Evolutionary conservation across 2,888 invertebrate genomes (phyloP).

Genomic region (Caenorhabditis becei): DNA sequence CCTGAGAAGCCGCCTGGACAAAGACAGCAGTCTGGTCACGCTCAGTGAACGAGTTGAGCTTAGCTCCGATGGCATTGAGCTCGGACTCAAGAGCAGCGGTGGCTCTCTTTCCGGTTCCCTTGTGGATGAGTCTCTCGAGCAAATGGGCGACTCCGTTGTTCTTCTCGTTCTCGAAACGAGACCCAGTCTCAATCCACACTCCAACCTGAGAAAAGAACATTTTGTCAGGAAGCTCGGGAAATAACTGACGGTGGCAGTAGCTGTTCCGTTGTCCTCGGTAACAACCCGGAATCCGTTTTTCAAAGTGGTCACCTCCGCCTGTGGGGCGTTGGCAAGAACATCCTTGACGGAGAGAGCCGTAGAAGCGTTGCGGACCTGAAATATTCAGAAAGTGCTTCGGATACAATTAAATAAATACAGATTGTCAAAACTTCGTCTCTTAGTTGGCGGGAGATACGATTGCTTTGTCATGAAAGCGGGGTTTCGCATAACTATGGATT

Average conservation of each 20-base stretch:
- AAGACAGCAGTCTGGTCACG: constrained; percentile 79
- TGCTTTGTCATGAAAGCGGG: too few relatives aligned
- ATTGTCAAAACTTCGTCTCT: neutral
- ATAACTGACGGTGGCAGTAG: constrained; percentile 94
- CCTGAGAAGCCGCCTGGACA: constrained; percentile 76
- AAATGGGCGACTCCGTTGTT: constrained; percentile 99
- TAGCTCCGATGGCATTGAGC: constrained; percentile 78
- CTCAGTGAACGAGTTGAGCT: constrained; percentile 75
- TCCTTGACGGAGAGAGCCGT: constrained; percentile 70
- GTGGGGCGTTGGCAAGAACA: constrained; percentile 67
- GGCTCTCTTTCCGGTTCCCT: constrained; percentile 82
- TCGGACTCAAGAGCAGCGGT: constrained; percentile 76
- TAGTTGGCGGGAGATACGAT: too few relatives aligned
- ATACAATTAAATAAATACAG: neutral
- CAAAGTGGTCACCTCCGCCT: constrained; percentile 83
- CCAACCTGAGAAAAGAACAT: constrained; percentile 82
- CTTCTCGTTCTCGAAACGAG: constrained; percentile 92
- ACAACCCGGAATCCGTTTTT: constrained; percentile 93
- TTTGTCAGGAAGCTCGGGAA: constrained; percentile 22
- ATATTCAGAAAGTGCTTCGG: too few relatives aligned
- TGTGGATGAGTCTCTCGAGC: constrained; percentile 99
- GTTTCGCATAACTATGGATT: too few relatives aligned
- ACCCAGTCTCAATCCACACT: constrained; percentile 99
- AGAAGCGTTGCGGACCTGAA: constrained; percentile 68
- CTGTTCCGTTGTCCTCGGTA: constrained; percentile 95